Evolutionary conservation across 2,113 vertebrate genomes (phyloP).

Genomic region (Seriola aureovittata): DNA sequence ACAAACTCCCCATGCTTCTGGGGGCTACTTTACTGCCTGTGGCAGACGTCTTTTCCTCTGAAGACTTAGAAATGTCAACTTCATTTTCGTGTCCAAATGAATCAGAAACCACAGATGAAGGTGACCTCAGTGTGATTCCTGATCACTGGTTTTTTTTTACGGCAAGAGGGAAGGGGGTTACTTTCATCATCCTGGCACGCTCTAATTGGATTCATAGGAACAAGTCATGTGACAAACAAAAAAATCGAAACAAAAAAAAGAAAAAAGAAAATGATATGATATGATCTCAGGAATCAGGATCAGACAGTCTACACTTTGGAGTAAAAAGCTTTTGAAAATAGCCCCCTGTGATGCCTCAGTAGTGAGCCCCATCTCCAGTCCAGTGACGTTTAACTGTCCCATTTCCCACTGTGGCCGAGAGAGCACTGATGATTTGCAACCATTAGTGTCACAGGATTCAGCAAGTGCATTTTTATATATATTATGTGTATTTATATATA

Average conservation of each 20-base stretch:
- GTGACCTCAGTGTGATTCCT: constrained; percentile 75
- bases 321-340: constrained; percentile 87
- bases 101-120: constrained; percentile 77
- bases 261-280: neutral
- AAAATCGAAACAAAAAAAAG: neutral
- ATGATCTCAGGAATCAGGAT: constrained; percentile 42
- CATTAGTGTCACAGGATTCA: constrained; percentile 51
- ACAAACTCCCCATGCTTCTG: constrained; percentile 86
- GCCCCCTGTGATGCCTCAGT: constrained; percentile 79
- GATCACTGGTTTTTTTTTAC: constrained; percentile 52
- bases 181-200: constrained; percentile 81
- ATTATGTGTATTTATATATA: too few relatives aligned
- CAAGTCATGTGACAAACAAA: constrained; percentile 21
- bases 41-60: constrained; percentile 83
- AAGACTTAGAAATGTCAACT: constrained; percentile 78
- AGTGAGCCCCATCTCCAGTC: constrained; percentile 49
- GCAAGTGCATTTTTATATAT: neutral
- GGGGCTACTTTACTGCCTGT: constrained; percentile 86
- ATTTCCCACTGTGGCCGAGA: constrained; percentile 2
- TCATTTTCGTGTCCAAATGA: constrained; percentile 76
- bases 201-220: constrained; percentile 26
- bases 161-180: constrained; percentile 81
- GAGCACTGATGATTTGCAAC: constrained; percentile 19
- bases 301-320: constrained; percentile 81
- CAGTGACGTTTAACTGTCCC: constrained; percentile 8